A percentile compares a stretch with the other conserved stretches of the same genome.
Evolutionary conservation across 2,113 vertebrate species (phyloP).

Genomic region (Toxotes jaculatrix): DNA sequence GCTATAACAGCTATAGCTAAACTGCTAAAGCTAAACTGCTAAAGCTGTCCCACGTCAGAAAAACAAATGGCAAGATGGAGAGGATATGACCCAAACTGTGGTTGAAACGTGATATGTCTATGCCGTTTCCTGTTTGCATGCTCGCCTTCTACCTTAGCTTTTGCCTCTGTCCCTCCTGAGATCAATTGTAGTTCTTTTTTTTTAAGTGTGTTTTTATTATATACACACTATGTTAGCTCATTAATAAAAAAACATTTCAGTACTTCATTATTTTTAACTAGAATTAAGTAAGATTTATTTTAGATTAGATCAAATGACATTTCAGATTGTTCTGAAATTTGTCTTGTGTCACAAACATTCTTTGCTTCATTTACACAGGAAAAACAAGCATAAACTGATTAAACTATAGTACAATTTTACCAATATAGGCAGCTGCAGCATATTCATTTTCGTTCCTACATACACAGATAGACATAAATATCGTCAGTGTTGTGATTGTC

Average conservation of each 20-base stretch:
- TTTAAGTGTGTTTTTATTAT: neutral
- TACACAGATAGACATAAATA: neutral
- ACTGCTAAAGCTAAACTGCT: neutral
- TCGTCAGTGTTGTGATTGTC: neutral
- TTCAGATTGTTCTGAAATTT: neutral
- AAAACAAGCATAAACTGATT: neutral
- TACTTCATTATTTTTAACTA: neutral
- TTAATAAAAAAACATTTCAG: neutral
- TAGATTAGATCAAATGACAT: neutral
- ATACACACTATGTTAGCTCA: neutral
- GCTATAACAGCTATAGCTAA: neutral
- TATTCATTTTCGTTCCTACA: neutral
- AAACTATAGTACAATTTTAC: neutral
- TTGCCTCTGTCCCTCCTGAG: conserved; percentile 34
- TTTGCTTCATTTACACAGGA: neutral
- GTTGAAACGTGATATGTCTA: conserved; percentile 46
- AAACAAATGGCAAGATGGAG: conserved; percentile 43
- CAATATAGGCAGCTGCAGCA: neutral
- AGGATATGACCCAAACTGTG: conserved; percentile 76
- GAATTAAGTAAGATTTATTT: neutral
- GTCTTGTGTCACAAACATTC: neutral
- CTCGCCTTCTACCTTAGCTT: conserved; percentile 17
- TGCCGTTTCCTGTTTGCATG: conserved; percentile 82
- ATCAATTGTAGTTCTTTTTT: neutral
- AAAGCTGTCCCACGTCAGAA: neutral